phyloP scores from a whole-genome alignment of 2,797 vertebrate genomes.

The Intellagama lesueurii region DNA sequence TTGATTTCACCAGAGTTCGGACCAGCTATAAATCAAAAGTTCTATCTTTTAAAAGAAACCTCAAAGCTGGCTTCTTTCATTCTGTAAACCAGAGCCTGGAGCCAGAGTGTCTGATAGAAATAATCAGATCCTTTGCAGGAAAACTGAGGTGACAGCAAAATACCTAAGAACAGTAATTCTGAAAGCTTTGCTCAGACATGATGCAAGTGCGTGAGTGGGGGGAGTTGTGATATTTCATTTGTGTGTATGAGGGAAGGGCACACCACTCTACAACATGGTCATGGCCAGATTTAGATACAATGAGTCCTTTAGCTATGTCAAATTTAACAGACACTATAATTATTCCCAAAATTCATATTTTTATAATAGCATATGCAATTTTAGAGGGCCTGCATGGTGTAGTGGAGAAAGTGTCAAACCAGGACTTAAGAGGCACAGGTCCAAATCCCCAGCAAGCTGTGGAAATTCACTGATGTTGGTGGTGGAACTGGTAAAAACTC shows the following conservation, averaged over 20 bases:
- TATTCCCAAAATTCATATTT: no score
- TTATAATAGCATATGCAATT: not conserved
- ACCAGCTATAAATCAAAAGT: slow-evolving; percentile 42
- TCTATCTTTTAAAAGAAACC: slow-evolving; percentile 27
- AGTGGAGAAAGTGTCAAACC: not conserved
- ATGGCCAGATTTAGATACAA: no score
- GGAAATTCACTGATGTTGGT: no score
- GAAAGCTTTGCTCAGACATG: not conserved
- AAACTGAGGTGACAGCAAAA: not conserved
- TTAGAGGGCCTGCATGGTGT: not conserved
- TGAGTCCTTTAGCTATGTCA: no score
- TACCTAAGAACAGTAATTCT: not conserved
- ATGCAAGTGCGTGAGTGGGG: not conserved
- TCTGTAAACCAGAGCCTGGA: slow-evolving; percentile 8
- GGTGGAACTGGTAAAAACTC: no score
- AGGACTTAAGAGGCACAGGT: not conserved
- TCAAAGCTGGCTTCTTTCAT: slow-evolving; percentile 35
- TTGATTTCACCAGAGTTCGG: slow-evolving; percentile 32
- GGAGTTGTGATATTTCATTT: no score
- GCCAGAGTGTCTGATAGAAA: slow-evolving; percentile 18
- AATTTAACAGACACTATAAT: no score
- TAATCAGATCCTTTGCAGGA: not conserved
- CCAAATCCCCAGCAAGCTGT: not conserved
- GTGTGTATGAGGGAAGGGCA: no score
- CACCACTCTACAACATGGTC: no score